phyloP scores from a whole-genome alignment of 2,797 vertebrate species.

The Peromyscus melanophrys region DNA sequence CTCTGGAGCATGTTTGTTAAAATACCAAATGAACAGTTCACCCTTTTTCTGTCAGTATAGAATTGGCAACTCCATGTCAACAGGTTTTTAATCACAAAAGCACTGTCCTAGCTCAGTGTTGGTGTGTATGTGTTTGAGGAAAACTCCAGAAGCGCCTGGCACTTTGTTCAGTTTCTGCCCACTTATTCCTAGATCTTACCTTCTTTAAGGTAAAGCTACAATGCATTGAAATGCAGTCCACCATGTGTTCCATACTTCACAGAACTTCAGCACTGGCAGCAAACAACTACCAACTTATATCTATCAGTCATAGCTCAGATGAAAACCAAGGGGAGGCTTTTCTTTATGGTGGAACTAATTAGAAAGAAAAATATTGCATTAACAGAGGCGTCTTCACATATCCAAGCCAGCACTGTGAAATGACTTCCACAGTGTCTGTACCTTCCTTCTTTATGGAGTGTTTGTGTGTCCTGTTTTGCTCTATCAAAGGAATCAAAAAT shows the following conservation, averaged over 20 bases:
- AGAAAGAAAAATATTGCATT: constrained; percentile 55
- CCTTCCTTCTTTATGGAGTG: constrained; percentile 49
- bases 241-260: constrained; percentile 30
- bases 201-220: background rate
- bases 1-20: constrained; percentile 11
- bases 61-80: background rate
- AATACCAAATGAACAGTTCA: background rate
- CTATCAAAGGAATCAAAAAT: constrained; percentile 25
- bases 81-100: background rate
- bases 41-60: background rate
- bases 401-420: constrained; percentile 57
- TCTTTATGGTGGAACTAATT: constrained; percentile 67
- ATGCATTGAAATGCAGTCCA: constrained; percentile 54
- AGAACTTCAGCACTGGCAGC: constrained; percentile 51
- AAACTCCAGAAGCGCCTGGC: background rate
- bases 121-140: background rate
- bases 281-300: constrained; percentile 31
- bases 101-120: background rate
- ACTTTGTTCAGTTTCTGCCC: background rate
- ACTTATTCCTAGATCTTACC: constrained; percentile 27
- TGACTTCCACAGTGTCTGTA: constrained; percentile 63
- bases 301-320: constrained; percentile 81
- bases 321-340: constrained; percentile 55
- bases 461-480: background rate
- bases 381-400: constrained; percentile 70